phyloP scores from a whole-genome alignment of 2,888 invertebrate genomes.

The Lutraria lutraria region DNA sequence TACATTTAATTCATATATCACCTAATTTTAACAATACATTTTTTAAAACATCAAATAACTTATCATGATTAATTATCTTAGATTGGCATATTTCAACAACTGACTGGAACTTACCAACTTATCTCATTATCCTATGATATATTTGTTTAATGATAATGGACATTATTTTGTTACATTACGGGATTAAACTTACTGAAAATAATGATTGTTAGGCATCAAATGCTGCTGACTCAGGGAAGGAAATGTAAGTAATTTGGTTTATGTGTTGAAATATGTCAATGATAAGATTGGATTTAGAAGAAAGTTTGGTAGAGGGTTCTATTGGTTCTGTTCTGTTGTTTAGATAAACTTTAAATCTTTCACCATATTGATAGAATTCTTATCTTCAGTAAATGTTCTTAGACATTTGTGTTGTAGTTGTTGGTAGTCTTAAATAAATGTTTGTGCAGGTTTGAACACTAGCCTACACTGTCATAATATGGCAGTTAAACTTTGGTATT shows the following conservation, averaged over 20 bases:
- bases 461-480: not conserved
- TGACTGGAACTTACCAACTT: too few relatives aligned
- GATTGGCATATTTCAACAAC: not conserved
- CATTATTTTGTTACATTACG: too few relatives aligned
- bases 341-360: slow-evolving; percentile 5
- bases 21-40: not conserved
- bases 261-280: slow-evolving; percentile 1
- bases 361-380: not conserved
- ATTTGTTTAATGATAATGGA: too few relatives aligned
- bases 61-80: not conserved
- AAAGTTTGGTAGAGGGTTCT: not conserved
- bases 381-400: not conserved
- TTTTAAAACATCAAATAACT: not conserved
- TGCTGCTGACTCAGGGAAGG: too few relatives aligned
- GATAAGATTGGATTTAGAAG: not conserved
- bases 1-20: not conserved
- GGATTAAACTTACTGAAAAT: too few relatives aligned
- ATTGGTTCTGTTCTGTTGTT: not conserved
- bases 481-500: too few relatives aligned
- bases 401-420: not conserved
- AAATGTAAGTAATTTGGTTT: not conserved
- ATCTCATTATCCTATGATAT: too few relatives aligned
- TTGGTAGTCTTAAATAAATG: not conserved
- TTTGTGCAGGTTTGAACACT: not conserved
- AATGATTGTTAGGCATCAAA: too few relatives aligned